Conservation (phyloP, 2,113 vertebrate species). For the Pterocles orientalis region DNA sequence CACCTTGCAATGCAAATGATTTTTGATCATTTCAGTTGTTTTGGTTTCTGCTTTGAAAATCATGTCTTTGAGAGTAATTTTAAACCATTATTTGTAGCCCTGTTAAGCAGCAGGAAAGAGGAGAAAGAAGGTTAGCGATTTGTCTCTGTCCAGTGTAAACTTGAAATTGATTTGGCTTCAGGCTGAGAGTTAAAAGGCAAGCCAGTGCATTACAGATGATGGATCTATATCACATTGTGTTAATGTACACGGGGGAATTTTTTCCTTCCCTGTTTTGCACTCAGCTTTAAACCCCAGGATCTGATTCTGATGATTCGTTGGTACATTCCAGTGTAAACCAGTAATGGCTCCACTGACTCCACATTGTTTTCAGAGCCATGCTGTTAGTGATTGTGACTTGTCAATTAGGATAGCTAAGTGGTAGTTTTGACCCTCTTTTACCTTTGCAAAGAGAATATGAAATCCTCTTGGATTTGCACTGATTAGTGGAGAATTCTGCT, state of each 20-base stretch:
- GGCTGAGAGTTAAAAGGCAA: slow-evolving; percentile 25
- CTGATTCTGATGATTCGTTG: neutral
- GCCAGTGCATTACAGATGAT: neutral
- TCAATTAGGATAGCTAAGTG: neutral
- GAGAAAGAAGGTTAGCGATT: neutral
- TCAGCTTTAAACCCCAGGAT: neutral
- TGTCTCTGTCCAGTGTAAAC: slow-evolving; percentile 21
- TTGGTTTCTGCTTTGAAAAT: neutral
- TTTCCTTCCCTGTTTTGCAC: neutral
- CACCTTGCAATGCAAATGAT: neutral
- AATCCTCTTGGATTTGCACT: neutral
- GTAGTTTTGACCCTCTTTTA: neutral
- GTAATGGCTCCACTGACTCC: neutral
- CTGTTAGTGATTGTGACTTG: neutral
- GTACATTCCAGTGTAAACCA: neutral
- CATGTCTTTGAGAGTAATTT: slow-evolving; percentile 15
- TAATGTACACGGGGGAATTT: neutral
- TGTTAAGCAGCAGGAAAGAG: slow-evolving; percentile 13
- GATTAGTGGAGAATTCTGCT: neutral
- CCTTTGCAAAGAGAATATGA: neutral
- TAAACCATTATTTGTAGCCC: slow-evolving; percentile 7
- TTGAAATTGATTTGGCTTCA: slow-evolving; percentile 11
- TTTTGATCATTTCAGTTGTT: neutral
- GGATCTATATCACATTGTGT: neutral
- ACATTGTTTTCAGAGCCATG: neutral